Base-by-base conservation (phyloP, 2,113 vertebrate species). In the Emydura subglobosa region DNA sequence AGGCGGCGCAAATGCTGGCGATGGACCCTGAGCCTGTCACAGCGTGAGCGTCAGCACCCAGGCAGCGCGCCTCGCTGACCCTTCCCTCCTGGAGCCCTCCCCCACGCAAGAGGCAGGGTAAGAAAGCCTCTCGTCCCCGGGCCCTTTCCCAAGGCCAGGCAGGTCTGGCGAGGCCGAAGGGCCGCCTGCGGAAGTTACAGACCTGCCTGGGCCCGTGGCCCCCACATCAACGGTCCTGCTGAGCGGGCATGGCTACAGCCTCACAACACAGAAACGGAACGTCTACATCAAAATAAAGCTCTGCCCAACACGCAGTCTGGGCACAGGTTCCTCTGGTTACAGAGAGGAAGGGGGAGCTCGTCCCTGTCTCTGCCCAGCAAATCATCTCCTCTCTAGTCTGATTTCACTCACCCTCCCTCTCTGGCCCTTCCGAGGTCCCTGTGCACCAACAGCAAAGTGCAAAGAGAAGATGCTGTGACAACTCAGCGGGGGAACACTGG, bases 311-410 rank as follows among this genome's bases (percentile, higher is more conserved):
- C 96, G 97, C 95, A 97, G 97, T 98, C 98, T 98, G 97, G 49
- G 92, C 99, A 98, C 99, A 99, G 98, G 98, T 98, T 98, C 98
- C 98, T 98, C 98, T 98, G 98, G 98, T 98, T 98, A 99, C 31
- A 57, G 95, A 94, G 96, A 96, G 96, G 93, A 97, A 92, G 93
- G 89, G 92, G 95, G 97, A 98, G 98, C 98, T 98, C 98, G 99
- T 98, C 98, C 98, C 98, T 99, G 98, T 98, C 98, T 98, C 96
- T 97, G 98, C 98, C 98, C 96, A 97, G 96, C 97, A 99, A 98
- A 98, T 99, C 98, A 98, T 99, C 98, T 98, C 98, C 98, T 99
- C 98, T 98, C 98, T 98, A 94, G 98, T 97, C 94, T 98, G 97
- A 98, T 51, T 51, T 51, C 13, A 3, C 50, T 51, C 14, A 50